These are phyloP conservation scores for Palaemon carinicauda DNA, from an alignment of 1,140 invertebrate species.

Conservation along the genomic window DNA sequence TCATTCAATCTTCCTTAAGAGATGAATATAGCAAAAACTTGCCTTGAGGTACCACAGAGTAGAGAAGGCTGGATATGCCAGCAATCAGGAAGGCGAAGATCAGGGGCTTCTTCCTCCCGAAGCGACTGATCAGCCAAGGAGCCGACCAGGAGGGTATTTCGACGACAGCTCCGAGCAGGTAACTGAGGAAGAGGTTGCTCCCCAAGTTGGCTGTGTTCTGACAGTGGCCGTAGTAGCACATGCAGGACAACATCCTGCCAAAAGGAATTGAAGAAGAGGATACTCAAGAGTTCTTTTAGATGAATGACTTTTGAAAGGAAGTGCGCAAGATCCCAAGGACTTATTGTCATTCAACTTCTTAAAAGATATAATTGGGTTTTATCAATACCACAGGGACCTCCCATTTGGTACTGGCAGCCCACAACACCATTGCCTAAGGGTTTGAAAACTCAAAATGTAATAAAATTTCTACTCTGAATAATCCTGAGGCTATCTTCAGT, in stretches of 20 bases:
- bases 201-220: slow-evolving; percentile 60
- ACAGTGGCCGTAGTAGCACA: slow-evolving; percentile 60
- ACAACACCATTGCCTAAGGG: too few species aligned
- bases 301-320: too few species aligned
- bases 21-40: too few species aligned
- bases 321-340: background rate
- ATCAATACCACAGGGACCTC: too few species aligned
- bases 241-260: slow-evolving; percentile 58
- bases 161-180: slow-evolving; percentile 60
- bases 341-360: background rate
- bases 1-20: too few species aligned
- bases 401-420: too few species aligned
- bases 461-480: too few species aligned
- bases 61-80: slow-evolving; percentile 26
- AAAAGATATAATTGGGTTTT: too few species aligned
- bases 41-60: slow-evolving; percentile 39
- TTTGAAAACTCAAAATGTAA: too few species aligned
- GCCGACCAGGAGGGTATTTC: slow-evolving; percentile 61
- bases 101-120: slow-evolving; percentile 50
- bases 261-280: background rate
- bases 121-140: slow-evolving; percentile 57
- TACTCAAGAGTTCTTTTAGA: background rate
- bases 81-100: slow-evolving; percentile 41
- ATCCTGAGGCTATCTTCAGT: too few species aligned
- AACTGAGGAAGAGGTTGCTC: slow-evolving; percentile 56